phyloP scores from a whole-genome alignment of 2,888 invertebrate genomes.

The Lucinisca nassula region DNA sequence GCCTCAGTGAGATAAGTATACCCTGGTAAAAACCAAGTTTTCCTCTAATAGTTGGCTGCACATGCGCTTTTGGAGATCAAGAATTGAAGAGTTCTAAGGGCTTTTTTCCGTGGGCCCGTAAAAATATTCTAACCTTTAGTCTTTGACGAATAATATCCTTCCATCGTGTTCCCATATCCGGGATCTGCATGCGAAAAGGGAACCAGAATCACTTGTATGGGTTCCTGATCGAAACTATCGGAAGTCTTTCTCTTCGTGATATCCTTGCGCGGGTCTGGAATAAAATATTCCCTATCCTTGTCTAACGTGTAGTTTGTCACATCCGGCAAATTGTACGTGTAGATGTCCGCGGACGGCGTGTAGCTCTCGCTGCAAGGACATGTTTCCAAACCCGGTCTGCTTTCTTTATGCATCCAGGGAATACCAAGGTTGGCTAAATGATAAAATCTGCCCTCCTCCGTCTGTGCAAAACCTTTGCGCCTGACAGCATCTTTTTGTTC shows the following conservation, averaged over 20 bases:
- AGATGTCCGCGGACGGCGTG: conserved; percentile 54
- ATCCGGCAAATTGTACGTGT: conserved; percentile 76
- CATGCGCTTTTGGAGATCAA: no score
- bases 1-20: no score
- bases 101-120: no score
- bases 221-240: conserved; percentile 46
- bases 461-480: not conserved
- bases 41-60: no score
- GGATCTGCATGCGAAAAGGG: conserved; percentile 99
- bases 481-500: not conserved
- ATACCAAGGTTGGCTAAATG: not conserved
- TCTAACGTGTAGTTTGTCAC: conserved; percentile 73
- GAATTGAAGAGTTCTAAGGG: no score
- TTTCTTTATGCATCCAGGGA: not conserved
- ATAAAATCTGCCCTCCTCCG: not conserved
- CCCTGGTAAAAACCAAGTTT: no score
- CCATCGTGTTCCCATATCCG: conserved; percentile 98
- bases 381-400: not conserved
- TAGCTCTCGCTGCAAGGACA: not conserved
- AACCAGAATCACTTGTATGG: conserved; percentile 90
- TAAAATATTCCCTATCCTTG: conserved; percentile 75
- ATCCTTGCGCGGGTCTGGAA: conserved; percentile 56
- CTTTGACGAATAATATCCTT: conserved; percentile 95
- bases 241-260: not conserved
- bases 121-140: conserved; percentile 91